Evolutionary conservation across 2,113 vertebrate species (phyloP).

Genomic region (Oncorhynchus kisutch): DNA sequence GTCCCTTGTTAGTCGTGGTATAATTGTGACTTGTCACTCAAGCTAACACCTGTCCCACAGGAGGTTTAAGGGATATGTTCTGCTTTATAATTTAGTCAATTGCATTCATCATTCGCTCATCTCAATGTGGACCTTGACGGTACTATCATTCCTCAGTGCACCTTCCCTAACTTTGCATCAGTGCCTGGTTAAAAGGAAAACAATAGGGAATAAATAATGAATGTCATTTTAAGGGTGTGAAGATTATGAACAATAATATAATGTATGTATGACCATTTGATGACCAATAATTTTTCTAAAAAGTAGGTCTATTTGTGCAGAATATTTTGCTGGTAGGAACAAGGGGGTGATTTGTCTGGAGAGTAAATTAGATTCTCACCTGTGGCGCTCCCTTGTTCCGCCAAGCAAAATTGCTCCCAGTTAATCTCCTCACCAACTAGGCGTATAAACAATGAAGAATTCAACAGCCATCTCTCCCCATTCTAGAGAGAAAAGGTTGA

Average conservation of each 20-base stretch:
- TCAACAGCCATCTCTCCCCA: slow-evolving; percentile 59
- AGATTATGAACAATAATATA: too few relatives aligned
- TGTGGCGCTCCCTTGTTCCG: slow-evolving; percentile 36
- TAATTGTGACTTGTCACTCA: too few relatives aligned
- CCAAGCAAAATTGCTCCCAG: slow-evolving; percentile 48
- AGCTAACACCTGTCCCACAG: slow-evolving; percentile 3
- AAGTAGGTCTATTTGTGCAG: too few relatives aligned
- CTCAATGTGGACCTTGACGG: background rate
- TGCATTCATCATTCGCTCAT: background rate
- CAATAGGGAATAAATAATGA: background rate
- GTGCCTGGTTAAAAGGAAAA: background rate
- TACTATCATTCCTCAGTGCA: too few relatives aligned
- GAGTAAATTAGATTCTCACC: background rate
- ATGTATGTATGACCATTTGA: too few relatives aligned
- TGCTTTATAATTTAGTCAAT: background rate
- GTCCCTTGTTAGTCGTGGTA: too few relatives aligned
- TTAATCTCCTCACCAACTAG: slow-evolving; percentile 67
- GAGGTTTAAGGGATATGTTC: background rate
- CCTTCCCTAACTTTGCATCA: too few relatives aligned
- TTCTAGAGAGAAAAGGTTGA: slow-evolving; percentile 66
- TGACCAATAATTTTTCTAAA: too few relatives aligned
- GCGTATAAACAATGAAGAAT: slow-evolving; percentile 66
- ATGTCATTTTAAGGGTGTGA: too few relatives aligned
- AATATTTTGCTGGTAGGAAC: too few relatives aligned
- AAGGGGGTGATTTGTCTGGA: background rate